Evolutionary conservation across 1,140 invertebrate genomes (phyloP).

Genomic region (Drosophila parvula): DNA sequence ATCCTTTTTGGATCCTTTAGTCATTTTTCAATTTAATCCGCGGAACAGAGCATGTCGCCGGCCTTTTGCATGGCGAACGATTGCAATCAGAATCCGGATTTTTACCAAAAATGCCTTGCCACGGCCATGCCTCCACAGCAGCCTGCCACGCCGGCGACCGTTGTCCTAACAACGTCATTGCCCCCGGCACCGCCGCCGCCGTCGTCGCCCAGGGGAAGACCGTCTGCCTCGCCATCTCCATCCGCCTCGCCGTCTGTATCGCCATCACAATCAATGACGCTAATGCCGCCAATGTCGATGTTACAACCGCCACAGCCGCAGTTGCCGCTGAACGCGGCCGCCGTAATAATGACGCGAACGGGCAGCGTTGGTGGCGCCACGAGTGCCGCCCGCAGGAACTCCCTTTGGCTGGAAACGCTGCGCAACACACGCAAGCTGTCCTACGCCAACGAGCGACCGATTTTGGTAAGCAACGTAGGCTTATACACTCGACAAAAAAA

Average conservation of each 20-base stretch:
- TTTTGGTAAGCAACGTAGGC: conserved; percentile 55
- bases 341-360: conserved; percentile 61
- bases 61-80: conserved; percentile 73
- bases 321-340: conserved; percentile 10
- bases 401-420: conserved; percentile 72
- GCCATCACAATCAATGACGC: conserved; percentile 19
- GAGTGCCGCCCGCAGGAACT: conserved; percentile 65
- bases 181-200: not conserved
- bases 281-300: conserved; percentile 20
- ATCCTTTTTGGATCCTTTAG: not conserved
- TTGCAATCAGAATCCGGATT: conserved; percentile 50
- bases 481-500: conserved; percentile 1
- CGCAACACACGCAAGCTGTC: conserved; percentile 72
- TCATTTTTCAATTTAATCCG: not conserved
- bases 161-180: conserved; percentile 48
- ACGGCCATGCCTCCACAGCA: conserved; percentile 17
- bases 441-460: conserved; percentile 67
- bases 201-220: not conserved
- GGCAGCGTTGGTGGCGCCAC: conserved; percentile 64
- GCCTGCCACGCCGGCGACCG: conserved; percentile 9
- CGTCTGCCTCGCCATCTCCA: not conserved
- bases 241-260: conserved; percentile 17
- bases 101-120: conserved; percentile 48
- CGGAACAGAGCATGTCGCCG: conserved; percentile 67
- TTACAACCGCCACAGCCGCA: conserved; percentile 11